These are phyloP conservation scores for Theonella swinhoei DNA, from an alignment of 37 sponge, comb jelly and placozoan genomes.

Conservation along the genomic window DNA sequence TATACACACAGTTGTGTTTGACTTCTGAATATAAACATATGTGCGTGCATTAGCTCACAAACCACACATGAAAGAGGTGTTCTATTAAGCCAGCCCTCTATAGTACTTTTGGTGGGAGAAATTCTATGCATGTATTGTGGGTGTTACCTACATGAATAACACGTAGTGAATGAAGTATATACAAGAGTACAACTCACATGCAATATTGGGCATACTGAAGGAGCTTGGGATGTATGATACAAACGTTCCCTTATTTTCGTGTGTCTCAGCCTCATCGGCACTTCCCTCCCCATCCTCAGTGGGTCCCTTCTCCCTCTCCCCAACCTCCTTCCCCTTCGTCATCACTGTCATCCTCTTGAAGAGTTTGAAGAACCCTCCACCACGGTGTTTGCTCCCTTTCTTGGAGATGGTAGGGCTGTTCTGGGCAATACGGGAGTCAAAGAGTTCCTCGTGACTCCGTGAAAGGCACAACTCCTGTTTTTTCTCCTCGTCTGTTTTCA, in stretches of 20 bases:
- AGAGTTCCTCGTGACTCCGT: background rate
- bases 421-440: background rate
- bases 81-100: too few species aligned
- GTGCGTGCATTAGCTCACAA: too few species aligned
- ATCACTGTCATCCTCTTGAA: background rate
- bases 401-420: background rate
- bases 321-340: background rate
- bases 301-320: background rate
- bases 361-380: background rate
- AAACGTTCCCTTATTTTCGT: background rate
- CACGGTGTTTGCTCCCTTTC: background rate
- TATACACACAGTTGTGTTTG: too few species aligned
- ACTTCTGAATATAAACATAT: too few species aligned
- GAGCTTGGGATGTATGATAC: constrained; percentile 27
- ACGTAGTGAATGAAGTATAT: background rate
- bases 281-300: background rate
- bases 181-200: constrained; percentile 12
- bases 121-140: too few species aligned
- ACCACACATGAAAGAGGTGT: too few species aligned
- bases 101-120: too few species aligned
- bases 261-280: background rate
- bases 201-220: constrained; percentile 56
- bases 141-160: too few species aligned
- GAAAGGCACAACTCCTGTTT: background rate
- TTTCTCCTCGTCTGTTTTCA: too few species aligned